A percentile compares a stretch with the other conserved stretches of the same genome.
These are phyloP conservation scores for Drosophila leonis DNA, from an alignment of 2,888 invertebrate genomes.

Conservation along the genomic window DNA sequence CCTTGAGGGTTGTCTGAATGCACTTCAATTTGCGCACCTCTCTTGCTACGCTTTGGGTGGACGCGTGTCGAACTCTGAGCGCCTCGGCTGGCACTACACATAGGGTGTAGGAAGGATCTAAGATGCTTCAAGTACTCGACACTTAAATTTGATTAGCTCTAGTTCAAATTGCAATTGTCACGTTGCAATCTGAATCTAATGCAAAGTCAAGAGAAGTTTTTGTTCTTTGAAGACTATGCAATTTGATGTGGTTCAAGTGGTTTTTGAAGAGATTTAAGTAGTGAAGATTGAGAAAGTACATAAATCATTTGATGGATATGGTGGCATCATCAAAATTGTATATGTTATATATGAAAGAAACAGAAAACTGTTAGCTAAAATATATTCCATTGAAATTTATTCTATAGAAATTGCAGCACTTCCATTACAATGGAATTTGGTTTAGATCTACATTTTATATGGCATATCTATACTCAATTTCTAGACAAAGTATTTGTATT, in stretches of 20 bases:
- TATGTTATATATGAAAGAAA: neutral
- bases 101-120: too few species aligned
- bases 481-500: neutral
- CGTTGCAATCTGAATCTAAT: neutral
- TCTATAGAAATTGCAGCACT: too few species aligned
- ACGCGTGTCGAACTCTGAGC: constrained; percentile 53
- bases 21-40: constrained; percentile 63
- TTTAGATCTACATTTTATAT: too few species aligned
- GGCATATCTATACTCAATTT: neutral
- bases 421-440: too few species aligned
- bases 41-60: constrained; percentile 59
- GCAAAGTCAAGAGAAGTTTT: neutral
- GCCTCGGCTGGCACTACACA: constrained; percentile 4
- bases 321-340: neutral
- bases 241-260: constrained; percentile 24
- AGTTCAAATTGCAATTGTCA: constrained; percentile 43
- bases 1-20: constrained; percentile 32
- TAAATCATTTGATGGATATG: neutral
- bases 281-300: neutral
- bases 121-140: constrained; percentile 9
- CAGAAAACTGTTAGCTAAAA: neutral
- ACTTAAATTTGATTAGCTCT: constrained; percentile 39
- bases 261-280: neutral
- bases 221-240: neutral
- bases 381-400: neutral